Evolutionary conservation across 2,113 vertebrate species (phyloP).

Genomic region (Pseudorhombus dupliciocellatus): DNA sequence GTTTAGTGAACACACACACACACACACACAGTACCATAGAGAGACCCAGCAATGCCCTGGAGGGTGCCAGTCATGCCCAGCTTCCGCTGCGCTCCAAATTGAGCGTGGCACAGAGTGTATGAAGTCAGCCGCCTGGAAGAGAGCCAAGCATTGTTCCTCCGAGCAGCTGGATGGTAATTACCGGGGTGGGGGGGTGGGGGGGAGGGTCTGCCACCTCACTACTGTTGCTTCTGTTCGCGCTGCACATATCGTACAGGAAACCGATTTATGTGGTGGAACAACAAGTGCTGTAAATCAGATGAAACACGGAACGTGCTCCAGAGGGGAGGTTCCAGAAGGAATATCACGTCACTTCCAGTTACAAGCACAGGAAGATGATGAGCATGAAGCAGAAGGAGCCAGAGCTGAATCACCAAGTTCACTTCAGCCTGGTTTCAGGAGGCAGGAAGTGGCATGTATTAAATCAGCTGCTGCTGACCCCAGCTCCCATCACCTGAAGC

Average conservation of each 20-base stretch:
- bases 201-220: constrained; percentile 34
- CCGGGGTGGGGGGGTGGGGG: constrained; percentile 33
- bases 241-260: constrained; percentile 6
- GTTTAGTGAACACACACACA: constrained; percentile 35
- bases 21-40: constrained; percentile 49
- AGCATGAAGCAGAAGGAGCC: too few species aligned
- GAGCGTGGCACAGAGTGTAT: constrained; percentile 77
- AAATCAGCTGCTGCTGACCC: too few species aligned
- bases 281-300: background rate
- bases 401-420: too few species aligned
- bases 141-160: constrained; percentile 76
- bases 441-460: too few species aligned
- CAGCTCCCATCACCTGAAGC: too few species aligned
- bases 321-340: too few species aligned
- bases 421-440: too few species aligned
- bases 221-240: constrained; percentile 43
- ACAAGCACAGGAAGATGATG: too few species aligned
- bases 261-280: background rate
- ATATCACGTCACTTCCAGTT: too few species aligned
- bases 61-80: constrained; percentile 76
- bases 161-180: constrained; percentile 78
- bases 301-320: background rate
- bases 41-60: constrained; percentile 66
- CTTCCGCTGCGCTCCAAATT: constrained; percentile 75
- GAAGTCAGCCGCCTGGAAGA: constrained; percentile 77